phyloP scores from a whole-genome alignment of 2,888 invertebrate genomes.

The Pediacus dermestoides region DNA sequence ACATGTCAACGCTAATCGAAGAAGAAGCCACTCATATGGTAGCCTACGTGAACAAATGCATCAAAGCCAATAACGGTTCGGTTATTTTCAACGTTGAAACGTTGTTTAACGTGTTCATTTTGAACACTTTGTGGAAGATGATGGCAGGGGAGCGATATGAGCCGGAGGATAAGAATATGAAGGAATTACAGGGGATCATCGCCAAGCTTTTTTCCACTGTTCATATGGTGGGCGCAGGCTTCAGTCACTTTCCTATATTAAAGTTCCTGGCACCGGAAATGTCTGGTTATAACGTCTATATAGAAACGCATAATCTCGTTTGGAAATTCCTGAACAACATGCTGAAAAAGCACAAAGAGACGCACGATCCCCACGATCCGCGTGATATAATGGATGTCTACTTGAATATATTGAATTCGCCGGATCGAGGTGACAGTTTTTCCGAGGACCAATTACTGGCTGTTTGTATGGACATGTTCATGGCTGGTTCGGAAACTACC shows the following conservation, averaged over 20 bases:
- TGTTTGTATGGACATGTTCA: conserved; percentile 79
- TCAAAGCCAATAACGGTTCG: conserved; percentile 33
- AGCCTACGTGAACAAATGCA: conserved; percentile 48
- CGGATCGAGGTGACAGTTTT: conserved; percentile 57
- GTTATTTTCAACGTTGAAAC: conserved; percentile 64
- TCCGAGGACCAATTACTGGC: conserved; percentile 74
- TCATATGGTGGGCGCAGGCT: conserved; percentile 77
- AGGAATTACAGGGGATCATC: conserved; percentile 63
- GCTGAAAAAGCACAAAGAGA: conserved; percentile 66
- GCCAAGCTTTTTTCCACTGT: conserved; percentile 69
- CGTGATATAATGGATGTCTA: conserved; percentile 82
- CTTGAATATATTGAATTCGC: conserved; percentile 62
- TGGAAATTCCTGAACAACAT: conserved; percentile 72
- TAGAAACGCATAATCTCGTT: conserved; percentile 66
- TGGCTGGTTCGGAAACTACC: conserved; percentile 85
- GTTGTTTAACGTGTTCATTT: conserved; percentile 70
- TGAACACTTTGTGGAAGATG: conserved; percentile 82
- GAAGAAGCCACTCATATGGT: conserved; percentile 67
- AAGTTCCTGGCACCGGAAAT: conserved; percentile 65
- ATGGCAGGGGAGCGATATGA: conserved; percentile 74
- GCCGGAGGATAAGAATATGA: conserved; percentile 66
- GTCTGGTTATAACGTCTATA: conserved; percentile 73
- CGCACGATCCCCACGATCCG: conserved; percentile 59
- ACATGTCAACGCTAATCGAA: conserved; percentile 70
- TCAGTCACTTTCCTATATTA: conserved; percentile 75